Evolutionary conservation across 2,888 invertebrate species (phyloP).

Genomic region (Orthosia gracilis): DNA sequence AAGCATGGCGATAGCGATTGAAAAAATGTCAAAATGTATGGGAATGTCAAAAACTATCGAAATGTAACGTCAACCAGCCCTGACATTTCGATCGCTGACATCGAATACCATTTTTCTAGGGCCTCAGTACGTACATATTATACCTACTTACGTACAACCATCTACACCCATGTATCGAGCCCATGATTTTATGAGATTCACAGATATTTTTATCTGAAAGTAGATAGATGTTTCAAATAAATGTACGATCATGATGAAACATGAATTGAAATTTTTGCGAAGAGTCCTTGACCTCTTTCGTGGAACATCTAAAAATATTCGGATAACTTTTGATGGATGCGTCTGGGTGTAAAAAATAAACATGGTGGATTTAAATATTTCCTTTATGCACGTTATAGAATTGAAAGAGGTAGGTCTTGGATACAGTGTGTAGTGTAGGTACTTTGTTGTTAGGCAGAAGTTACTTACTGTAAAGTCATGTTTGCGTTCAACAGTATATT

Average conservation of each 20-base stretch:
- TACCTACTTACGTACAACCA: background rate
- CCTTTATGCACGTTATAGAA: background rate
- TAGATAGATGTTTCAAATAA: constrained; percentile 7
- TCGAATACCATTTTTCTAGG: no score
- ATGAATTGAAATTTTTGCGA: constrained; percentile 21
- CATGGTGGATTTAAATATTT: constrained; percentile 27
- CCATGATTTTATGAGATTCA: background rate
- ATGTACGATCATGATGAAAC: constrained; percentile 22
- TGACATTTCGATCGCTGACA: no score
- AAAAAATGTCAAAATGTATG: no score
- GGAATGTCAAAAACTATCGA: no score
- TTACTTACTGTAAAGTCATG: no score
- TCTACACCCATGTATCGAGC: background rate
- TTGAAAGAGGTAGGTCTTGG: background rate
- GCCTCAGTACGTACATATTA: no score
- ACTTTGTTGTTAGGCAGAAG: no score
- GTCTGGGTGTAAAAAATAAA: constrained; percentile 21
- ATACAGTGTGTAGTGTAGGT: background rate
- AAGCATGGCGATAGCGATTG: no score
- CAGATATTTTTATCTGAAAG: constrained; percentile 21
- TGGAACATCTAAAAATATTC: constrained; percentile 27
- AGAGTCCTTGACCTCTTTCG: constrained; percentile 29
- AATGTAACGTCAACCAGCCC: no score
- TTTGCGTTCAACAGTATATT: no score
- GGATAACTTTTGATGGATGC: constrained; percentile 21